Conservation (phyloP, 2,113 vertebrate species). For the Barbus barbus region DNA sequence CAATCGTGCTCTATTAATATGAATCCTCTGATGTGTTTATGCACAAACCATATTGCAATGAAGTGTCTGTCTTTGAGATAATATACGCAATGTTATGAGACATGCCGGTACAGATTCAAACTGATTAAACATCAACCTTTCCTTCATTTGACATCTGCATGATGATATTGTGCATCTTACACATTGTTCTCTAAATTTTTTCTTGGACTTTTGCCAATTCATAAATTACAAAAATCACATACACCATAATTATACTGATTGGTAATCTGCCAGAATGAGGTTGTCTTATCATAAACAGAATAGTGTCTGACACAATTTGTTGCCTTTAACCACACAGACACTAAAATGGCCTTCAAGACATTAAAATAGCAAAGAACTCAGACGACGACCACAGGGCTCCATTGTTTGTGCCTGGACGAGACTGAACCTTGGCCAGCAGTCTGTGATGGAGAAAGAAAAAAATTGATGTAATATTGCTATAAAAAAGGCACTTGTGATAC, state of each 20-base stretch:
- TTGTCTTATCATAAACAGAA: constrained; percentile 48
- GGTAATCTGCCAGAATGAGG: constrained; percentile 29
- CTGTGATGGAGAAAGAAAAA: neutral
- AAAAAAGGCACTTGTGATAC: neutral
- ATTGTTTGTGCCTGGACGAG: constrained; percentile 52
- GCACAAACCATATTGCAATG: neutral
- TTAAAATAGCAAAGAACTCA: constrained; percentile 19
- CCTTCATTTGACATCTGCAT: neutral
- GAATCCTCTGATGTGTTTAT: constrained; percentile 17
- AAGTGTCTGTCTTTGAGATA: neutral
- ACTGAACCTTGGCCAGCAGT: constrained; percentile 1
- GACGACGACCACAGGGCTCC: neutral
- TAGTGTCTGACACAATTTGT: neutral
- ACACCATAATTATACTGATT: constrained; percentile 32
- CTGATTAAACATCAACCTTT: neutral
- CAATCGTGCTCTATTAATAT: constrained; percentile 24
- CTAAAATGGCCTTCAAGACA: constrained; percentile 26
- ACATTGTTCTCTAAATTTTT: neutral
- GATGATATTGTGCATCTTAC: neutral
- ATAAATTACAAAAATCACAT: constrained; percentile 48
- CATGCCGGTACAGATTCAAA: neutral
- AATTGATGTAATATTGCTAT: neutral
- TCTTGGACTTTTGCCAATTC: neutral
- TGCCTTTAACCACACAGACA: constrained; percentile 35
- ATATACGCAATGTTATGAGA: neutral